phyloP scores from a whole-genome alignment of 2,888 invertebrate species.

The Xiphydria camelus region DNA sequence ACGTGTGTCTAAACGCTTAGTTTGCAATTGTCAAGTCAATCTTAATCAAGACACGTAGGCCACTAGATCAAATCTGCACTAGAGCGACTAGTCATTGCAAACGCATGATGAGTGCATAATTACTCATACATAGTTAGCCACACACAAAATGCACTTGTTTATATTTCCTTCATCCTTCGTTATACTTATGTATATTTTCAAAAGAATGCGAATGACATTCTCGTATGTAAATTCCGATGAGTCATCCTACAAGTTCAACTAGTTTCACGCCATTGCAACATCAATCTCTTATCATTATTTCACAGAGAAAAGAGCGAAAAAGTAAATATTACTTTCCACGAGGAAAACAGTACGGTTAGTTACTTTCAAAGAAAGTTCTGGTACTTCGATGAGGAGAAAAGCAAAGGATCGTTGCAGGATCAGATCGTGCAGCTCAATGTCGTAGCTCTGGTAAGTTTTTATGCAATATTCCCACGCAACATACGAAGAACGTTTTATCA shows the following conservation, averaged over 20 bases:
- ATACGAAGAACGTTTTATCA: too few species aligned
- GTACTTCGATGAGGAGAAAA: slow-evolving; percentile 69
- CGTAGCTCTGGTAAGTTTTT: slow-evolving; percentile 72
- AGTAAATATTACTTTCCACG: slow-evolving; percentile 74
- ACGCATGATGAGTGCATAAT: too few species aligned
- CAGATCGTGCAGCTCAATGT: slow-evolving; percentile 75
- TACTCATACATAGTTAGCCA: too few species aligned
- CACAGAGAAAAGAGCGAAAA: slow-evolving; percentile 72
- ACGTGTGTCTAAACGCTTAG: slow-evolving; percentile 25
- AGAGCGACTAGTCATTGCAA: too few species aligned
- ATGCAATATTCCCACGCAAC: too few species aligned
- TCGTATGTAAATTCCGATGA: too few species aligned
- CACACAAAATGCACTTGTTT: too few species aligned
- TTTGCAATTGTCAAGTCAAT: slow-evolving; percentile 47
- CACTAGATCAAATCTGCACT: slow-evolving; percentile 15
- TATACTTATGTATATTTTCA: too few species aligned
- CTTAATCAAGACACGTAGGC: slow-evolving; percentile 42
- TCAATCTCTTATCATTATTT: slow-evolving; percentile 10
- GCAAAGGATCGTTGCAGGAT: slow-evolving; percentile 72
- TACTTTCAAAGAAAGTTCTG: slow-evolving; percentile 71
- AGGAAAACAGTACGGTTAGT: slow-evolving; percentile 71
- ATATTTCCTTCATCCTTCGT: too few species aligned
- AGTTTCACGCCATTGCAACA: too few species aligned
- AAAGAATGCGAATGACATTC: too few species aligned
- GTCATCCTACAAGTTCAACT: too few species aligned